These are phyloP conservation scores for Drosophila eohydei DNA, from an alignment of 2,888 invertebrate genomes.

Conservation along the genomic window DNA sequence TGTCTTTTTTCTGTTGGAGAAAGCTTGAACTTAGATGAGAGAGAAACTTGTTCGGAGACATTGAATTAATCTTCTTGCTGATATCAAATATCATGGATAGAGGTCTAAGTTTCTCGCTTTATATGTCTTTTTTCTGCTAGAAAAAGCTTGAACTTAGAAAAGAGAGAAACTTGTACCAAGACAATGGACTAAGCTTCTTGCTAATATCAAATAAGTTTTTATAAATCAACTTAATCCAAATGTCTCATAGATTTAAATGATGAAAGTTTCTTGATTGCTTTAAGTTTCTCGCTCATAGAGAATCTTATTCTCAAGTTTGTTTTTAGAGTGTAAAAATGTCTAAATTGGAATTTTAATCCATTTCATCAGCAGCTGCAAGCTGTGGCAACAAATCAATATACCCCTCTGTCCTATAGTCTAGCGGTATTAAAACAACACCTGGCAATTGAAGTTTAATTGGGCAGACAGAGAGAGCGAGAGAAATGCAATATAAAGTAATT, in stretches of 20 bases:
- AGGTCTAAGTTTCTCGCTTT: not conserved
- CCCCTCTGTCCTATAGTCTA: constrained; percentile 12
- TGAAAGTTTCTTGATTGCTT: not conserved
- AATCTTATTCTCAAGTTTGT: not conserved
- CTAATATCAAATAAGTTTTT: no score
- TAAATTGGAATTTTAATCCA: no score
- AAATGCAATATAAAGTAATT: constrained; percentile 63
- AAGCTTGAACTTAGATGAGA: not conserved
- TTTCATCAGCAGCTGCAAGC: not conserved
- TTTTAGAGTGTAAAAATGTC: not conserved
- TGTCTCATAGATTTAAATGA: not conserved
- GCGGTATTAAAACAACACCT: constrained; percentile 53
- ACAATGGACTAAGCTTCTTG: no score
- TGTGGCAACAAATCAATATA: constrained; percentile 14
- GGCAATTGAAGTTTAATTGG: constrained; percentile 74
- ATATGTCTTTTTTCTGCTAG: not conserved
- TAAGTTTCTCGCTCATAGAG: not conserved
- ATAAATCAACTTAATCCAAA: no score
- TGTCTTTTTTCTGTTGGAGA: not conserved
- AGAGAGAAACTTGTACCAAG: not conserved
- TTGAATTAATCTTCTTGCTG: no score
- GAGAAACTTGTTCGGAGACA: not conserved
- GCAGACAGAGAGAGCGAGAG: constrained; percentile 42
- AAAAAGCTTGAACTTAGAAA: not conserved
- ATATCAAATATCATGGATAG: no score